phyloP scores from a whole-genome alignment of 2,797 vertebrate genomes.

The Agapornis canus region DNA sequence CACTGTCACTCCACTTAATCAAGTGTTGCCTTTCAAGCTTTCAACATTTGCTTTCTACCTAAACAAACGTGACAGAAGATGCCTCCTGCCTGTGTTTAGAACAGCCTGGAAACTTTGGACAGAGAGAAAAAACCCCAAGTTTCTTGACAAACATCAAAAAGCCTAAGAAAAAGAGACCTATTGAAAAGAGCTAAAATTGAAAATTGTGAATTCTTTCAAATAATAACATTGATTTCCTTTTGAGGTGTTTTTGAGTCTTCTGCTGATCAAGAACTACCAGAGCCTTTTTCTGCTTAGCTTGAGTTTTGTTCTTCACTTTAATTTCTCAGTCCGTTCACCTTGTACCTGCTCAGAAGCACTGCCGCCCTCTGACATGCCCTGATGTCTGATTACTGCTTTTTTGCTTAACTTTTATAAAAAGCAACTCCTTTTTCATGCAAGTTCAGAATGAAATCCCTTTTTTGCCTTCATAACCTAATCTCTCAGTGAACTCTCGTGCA shows the following conservation, averaged over 20 bases:
- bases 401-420: constrained; percentile 23
- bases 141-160: neutral
- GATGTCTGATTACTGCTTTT: constrained; percentile 3
- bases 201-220: neutral
- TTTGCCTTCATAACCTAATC: constrained; percentile 20
- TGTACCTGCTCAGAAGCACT: neutral
- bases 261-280: neutral
- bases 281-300: neutral
- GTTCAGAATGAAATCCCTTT: constrained; percentile 38
- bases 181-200: neutral
- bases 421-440: constrained; percentile 19
- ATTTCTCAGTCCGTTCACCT: constrained; percentile 15
- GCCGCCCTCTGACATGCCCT: constrained; percentile 11
- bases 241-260: neutral
- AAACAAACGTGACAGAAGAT: neutral
- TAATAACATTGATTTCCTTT: neutral
- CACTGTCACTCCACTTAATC: accelerated
- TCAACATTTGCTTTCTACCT: neutral
- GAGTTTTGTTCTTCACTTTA: constrained; percentile 6
- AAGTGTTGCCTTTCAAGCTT: neutral
- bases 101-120: neutral
- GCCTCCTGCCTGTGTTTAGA: neutral
- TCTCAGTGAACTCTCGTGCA: neutral
- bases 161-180: neutral
- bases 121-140: neutral